These are phyloP conservation scores for Ciconia boyciana DNA, from an alignment of 2,113 vertebrate species.

Conservation along the genomic window DNA sequence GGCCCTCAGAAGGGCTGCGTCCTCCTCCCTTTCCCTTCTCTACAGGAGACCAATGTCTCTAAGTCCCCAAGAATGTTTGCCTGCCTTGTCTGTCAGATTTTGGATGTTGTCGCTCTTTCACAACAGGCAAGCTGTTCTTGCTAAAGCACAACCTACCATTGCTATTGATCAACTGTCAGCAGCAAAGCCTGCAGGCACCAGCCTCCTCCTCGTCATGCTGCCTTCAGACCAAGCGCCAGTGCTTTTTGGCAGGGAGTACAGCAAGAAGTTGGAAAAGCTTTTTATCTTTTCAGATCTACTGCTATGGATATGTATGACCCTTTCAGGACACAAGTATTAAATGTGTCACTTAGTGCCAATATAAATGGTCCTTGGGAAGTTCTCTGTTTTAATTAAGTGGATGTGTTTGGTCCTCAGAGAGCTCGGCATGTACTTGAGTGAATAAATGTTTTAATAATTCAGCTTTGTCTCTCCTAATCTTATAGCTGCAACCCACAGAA, in stretches of 20 bases:
- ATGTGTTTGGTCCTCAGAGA: neutral
- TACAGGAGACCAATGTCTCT: neutral
- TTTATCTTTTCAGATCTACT: neutral
- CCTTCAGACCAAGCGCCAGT: neutral
- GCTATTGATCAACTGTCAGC: neutral
- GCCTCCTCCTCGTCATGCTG: neutral
- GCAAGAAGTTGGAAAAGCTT: neutral
- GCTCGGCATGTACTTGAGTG: neutral
- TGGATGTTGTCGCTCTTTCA: neutral
- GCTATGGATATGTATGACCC: neutral
- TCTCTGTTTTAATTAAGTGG: slow-evolving; percentile 33
- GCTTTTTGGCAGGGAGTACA: neutral
- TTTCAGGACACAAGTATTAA: slow-evolving; percentile 15
- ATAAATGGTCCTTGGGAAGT: slow-evolving; percentile 13
- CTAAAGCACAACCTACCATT: neutral
- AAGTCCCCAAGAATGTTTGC: neutral
- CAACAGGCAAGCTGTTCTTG: neutral
- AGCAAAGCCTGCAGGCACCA: neutral
- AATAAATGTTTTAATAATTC: slow-evolving; percentile 41
- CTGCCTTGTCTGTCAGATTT: neutral
- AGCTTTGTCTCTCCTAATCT: neutral
- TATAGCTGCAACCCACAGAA: neutral
- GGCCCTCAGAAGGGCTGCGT: neutral
- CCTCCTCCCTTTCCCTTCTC: neutral
- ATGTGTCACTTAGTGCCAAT: slow-evolving; percentile 6